A percentile compares a stretch with the other conserved stretches of the same genome.
phyloP scores from a whole-genome alignment of 2,113 vertebrate species.

The Dunckerocampus dactyliophorus region DNA sequence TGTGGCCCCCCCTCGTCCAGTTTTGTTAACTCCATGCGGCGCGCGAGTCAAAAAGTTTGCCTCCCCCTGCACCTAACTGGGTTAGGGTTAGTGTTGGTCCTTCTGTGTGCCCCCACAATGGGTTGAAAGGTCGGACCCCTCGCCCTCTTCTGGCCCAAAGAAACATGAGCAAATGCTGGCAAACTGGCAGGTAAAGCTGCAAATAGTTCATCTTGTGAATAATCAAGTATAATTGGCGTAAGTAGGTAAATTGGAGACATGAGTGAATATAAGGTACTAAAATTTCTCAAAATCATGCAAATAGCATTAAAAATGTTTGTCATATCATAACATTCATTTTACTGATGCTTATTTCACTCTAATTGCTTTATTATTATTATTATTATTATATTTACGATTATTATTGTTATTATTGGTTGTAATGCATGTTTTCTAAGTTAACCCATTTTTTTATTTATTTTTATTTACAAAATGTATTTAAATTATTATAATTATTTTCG shows the following conservation, averaged over 20 bases:
- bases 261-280: background rate
- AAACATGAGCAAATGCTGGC: constrained; percentile 4
- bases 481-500: background rate
- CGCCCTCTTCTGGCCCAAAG: background rate
- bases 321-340: too few species aligned
- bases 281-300: background rate
- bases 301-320: background rate
- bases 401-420: too few species aligned
- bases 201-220: background rate
- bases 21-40: too few species aligned
- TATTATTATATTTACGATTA: too few species aligned
- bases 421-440: too few species aligned
- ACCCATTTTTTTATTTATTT: background rate
- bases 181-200: background rate
- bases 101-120: background rate
- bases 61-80: too few species aligned
- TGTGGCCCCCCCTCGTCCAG: too few species aligned
- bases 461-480: background rate
- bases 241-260: background rate
- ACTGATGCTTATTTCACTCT: too few species aligned
- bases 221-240: background rate
- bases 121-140: constrained; percentile 21
- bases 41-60: too few species aligned
- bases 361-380: too few species aligned
- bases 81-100: too few species aligned